A percentile compares a stretch with the other conserved stretches of the same genome.
These are phyloP conservation scores for Sanderia malayensis DNA, from an alignment of 30 jellyfish, hydroid and myxozoan species.

Conservation along the genomic window DNA sequence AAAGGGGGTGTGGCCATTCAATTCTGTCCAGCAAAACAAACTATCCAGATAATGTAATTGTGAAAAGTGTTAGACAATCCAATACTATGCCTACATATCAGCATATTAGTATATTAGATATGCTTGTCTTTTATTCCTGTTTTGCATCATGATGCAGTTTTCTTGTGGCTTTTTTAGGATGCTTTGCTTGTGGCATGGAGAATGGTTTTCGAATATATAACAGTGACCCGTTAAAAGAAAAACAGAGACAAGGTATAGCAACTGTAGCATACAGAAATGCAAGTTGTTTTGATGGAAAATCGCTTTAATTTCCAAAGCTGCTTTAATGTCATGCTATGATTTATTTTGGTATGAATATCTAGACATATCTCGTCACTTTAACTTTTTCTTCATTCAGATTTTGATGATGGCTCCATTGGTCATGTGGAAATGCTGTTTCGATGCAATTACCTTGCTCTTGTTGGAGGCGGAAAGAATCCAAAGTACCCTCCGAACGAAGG, in stretches of 20 bases:
- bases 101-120: too few relatives aligned
- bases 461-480: constrained; percentile 97
- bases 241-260: constrained; percentile 94
- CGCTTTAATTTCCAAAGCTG: background rate
- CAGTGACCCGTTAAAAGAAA: constrained; percentile 96
- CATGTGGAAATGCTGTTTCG: constrained; percentile 95
- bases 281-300: too few relatives aligned
- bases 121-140: too few relatives aligned
- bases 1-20: too few relatives aligned
- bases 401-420: constrained; percentile 93
- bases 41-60: too few relatives aligned
- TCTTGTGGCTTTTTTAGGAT: constrained; percentile 50
- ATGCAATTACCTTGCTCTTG: constrained; percentile 88
- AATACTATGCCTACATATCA: too few relatives aligned
- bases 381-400: constrained; percentile 56
- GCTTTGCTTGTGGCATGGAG: constrained; percentile 99
- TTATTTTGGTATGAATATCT: too few relatives aligned
- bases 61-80: too few relatives aligned
- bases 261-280: too few relatives aligned
- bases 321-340: background rate
- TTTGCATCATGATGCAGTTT: too few relatives aligned
- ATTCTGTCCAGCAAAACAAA: too few relatives aligned
- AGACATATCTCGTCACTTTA: too few relatives aligned
- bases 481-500: constrained; percentile 98
- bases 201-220: constrained; percentile 90